These are phyloP conservation scores for Eleutherodactylus coqui DNA, from an alignment of 2,797 vertebrate species.

Conservation along the genomic window DNA sequence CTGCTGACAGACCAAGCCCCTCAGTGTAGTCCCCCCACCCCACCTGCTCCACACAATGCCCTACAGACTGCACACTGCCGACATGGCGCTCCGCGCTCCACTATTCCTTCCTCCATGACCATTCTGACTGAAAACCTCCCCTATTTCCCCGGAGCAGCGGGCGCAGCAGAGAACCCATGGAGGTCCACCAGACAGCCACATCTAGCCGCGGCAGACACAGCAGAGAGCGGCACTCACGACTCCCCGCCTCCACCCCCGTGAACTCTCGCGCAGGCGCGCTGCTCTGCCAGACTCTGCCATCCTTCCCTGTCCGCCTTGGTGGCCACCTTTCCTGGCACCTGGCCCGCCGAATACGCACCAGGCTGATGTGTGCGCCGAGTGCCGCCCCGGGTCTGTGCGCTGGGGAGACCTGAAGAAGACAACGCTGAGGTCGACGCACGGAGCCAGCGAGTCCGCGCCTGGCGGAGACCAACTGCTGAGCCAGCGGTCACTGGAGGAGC, in stretches of 20 bases:
- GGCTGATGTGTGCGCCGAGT: constrained; percentile 39
- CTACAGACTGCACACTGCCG: no score
- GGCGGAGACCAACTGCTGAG: background rate
- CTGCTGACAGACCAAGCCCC: no score
- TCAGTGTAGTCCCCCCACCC: no score
- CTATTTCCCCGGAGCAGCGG: no score
- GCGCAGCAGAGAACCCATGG: no score
- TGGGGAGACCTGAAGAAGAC: constrained; percentile 63
- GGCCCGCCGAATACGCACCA: constrained; percentile 22
- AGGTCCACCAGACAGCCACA: no score
- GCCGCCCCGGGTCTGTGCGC: constrained; percentile 27
- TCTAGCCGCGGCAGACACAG: background rate
- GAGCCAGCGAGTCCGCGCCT: constrained; percentile 30
- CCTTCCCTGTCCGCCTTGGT: constrained; percentile 14
- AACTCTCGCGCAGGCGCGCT: constrained; percentile 10
- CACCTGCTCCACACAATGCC: no score
- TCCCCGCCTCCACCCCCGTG: constrained; percentile 26
- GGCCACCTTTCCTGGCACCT: constrained; percentile 44
- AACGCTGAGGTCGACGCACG: constrained; percentile 61
- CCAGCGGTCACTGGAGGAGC: constrained; percentile 10
- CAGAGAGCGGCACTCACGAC: background rate
- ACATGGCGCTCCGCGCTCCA: no score
- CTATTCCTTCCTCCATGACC: no score
- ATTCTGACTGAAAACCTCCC: no score
- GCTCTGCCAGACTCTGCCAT: background rate